Conservation (phyloP, 2,797 vertebrate species). For the Sciaenops ocellatus region DNA sequence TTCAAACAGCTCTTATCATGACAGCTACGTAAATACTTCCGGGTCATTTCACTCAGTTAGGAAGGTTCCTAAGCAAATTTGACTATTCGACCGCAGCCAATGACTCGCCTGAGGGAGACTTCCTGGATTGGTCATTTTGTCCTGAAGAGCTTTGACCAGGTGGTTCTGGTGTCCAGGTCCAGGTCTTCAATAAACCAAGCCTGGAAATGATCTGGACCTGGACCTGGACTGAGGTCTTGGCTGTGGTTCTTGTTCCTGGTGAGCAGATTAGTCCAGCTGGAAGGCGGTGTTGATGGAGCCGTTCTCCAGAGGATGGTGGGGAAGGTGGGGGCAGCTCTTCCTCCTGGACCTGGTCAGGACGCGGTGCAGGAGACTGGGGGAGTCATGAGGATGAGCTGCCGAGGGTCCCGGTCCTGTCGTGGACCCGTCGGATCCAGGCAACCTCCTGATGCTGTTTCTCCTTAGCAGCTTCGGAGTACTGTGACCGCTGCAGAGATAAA, state of each 20-base stretch:
- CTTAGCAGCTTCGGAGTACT: conserved; percentile 43
- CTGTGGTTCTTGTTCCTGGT: background rate
- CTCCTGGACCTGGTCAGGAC: conserved; percentile 89
- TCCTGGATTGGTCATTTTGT: no score
- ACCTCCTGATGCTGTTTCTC: conserved; percentile 28
- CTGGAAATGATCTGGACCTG: no score
- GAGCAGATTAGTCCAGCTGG: conserved; percentile 40
- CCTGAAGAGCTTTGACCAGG: no score
- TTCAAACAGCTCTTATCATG: no score
- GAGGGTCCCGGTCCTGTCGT: accelerated
- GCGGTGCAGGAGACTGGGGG: conserved; percentile 86
- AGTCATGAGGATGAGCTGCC: background rate
- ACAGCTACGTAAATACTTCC: no score
- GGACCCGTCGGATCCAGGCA: accelerated
- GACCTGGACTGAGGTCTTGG: no score
- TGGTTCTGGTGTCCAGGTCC: no score
- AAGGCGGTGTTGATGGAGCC: conserved; percentile 47
- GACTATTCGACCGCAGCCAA: no score
- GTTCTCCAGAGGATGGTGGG: conserved; percentile 26
- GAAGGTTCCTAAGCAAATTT: no score
- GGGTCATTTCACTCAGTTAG: no score
- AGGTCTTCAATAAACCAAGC: no score
- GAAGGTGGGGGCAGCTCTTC: conserved; percentile 87
- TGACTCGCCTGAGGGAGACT: no score
- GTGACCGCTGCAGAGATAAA: conserved; percentile 30